phyloP scores from a whole-genome alignment of 2,113 vertebrate species.

The Dipodomys spectabilis region DNA sequence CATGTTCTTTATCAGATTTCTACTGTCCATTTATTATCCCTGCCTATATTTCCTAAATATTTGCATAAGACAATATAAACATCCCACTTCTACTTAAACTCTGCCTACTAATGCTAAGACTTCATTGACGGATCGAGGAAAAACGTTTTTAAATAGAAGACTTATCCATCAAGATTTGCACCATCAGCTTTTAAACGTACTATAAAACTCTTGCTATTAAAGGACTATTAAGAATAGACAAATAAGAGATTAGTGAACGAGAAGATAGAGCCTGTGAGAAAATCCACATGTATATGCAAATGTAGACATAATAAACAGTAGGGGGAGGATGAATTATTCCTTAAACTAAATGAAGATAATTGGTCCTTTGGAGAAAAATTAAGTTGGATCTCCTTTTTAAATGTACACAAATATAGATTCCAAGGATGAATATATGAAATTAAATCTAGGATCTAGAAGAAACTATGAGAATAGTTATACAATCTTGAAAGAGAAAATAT shows the following conservation, averaged over 20 bases:
- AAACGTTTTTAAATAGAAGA: conserved; percentile 24
- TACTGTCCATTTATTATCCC: not conserved
- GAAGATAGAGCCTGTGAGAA: conserved; percentile 28
- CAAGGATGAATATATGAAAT: conserved; percentile 33
- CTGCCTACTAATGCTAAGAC: conserved; percentile 8
- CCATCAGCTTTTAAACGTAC: not conserved
- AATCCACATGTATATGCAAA: not conserved
- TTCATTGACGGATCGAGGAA: not conserved
- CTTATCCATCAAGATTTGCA: not conserved
- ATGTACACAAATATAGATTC: not conserved
- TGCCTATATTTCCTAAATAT: not conserved
- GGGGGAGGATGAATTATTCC: conserved; percentile 16
- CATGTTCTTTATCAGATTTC: not conserved
- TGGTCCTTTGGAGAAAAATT: not conserved
- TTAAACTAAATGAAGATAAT: not conserved
- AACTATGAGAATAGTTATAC: conserved; percentile 2
- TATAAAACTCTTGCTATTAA: conserved; percentile 24
- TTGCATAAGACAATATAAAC: not conserved
- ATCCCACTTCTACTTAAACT: not conserved
- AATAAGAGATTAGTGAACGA: conserved; percentile 38
- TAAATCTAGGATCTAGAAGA: not conserved
- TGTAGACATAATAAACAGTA: not conserved
- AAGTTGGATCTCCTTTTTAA: conserved; percentile 43
- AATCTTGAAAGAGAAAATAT: conserved; percentile 47
- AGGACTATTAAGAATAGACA: not conserved